Conservation (phyloP, 2,888 invertebrate genomes). For the Ganaspis brasiliensis region DNA sequence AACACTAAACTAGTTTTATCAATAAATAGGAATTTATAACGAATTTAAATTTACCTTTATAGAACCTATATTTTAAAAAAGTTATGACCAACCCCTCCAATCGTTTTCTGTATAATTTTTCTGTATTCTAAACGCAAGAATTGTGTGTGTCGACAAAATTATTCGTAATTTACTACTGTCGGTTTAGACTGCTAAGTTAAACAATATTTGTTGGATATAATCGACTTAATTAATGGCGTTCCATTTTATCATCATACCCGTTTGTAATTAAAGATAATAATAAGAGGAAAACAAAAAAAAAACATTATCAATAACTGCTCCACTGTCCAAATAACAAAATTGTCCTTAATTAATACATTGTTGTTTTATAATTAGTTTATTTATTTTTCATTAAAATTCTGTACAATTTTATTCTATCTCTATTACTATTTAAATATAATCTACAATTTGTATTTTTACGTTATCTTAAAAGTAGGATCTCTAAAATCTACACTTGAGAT, state of each 20-base stretch:
- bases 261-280: not conserved
- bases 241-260: not conserved
- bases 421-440: not conserved
- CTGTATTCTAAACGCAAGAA: no score
- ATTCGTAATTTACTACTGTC: not conserved
- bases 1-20: no score
- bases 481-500: not conserved
- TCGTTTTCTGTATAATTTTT: no score
- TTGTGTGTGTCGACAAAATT: no score
- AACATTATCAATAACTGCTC: not conserved
- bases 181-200: not conserved
- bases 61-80: no score
- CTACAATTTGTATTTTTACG: not conserved
- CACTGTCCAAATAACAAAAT: not conserved
- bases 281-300: not conserved
- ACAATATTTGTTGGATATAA: not conserved
- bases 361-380: not conserved
- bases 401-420: constrained; percentile 23
- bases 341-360: no score
- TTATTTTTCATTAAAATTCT: constrained; percentile 12
- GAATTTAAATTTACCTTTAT: no score
- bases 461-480: constrained; percentile 5
- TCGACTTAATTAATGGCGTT: not conserved
- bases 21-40: no score
- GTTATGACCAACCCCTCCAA: no score